These are phyloP conservation scores for Odontocolon sp. DNA, from an alignment of 2,888 invertebrate genomes.

Conservation along the genomic window DNA sequence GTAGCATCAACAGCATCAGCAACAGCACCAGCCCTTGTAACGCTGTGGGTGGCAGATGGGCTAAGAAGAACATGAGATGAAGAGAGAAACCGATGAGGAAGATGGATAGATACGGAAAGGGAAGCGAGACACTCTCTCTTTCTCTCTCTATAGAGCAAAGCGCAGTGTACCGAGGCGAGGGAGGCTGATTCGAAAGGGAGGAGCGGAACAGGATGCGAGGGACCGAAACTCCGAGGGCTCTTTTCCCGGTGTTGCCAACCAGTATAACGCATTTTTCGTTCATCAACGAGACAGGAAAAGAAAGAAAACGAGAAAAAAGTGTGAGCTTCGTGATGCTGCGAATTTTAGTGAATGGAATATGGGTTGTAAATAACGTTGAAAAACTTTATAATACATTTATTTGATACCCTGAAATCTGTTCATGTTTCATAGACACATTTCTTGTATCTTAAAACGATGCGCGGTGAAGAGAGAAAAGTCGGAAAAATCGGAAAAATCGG, in stretches of 20 bases:
- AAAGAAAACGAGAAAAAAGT: background rate
- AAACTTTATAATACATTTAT: background rate
- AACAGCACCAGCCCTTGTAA: conserved; percentile 28
- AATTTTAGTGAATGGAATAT: background rate
- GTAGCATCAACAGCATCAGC: conserved; percentile 60
- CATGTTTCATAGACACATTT: no score
- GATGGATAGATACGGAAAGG: conserved; percentile 23
- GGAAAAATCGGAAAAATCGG: no score
- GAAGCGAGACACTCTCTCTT: conserved; percentile 20
- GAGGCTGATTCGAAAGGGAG: conserved; percentile 20
- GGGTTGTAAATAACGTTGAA: background rate
- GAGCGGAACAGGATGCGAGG: conserved; percentile 34
- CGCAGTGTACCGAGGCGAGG: conserved; percentile 13
- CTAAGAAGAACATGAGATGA: conserved; percentile 44
- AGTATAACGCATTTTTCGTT: conserved; percentile 10
- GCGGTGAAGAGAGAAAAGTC: no score
- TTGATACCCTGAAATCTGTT: background rate
- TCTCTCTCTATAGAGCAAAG: conserved; percentile 36
- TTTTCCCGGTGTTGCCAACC: conserved; percentile 32
- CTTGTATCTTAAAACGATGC: no score
- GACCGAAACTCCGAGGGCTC: conserved; percentile 40
- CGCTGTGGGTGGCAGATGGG: conserved; percentile 75
- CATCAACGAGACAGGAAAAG: background rate
- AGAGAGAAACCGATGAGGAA: conserved; percentile 23
- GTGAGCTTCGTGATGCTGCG: background rate